Evolutionary conservation across 2,113 vertebrate species (phyloP), one percentile per base, ranked within the genome.

Genomic region (Eretmochelys imbricata): DNA sequence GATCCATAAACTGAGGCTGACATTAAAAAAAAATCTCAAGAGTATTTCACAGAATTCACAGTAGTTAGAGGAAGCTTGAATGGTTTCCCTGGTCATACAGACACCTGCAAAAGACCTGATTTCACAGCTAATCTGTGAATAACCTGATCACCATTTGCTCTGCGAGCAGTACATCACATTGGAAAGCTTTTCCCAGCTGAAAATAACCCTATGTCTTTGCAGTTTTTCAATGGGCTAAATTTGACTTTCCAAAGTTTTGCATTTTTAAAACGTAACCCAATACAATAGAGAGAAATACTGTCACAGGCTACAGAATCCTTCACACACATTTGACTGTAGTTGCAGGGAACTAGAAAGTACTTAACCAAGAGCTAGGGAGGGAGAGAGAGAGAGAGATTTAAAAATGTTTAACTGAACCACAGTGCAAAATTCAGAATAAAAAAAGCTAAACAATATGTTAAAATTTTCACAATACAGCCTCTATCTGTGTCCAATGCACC

Each of bases 401-500:
- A 19, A 72, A 69, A 53, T 29, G 24, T 24, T 79, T 81, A 84
- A 13, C 59, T 79, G 50, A 54, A 91, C 87, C 69, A 82, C 48
- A 53, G 10, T 79, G 11, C 62, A 46, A 22, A 46, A 27, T 90
- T 53, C 49, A 50, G 50, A 19, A 81, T 91, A 81, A 51, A 83
- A 90, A 90, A 54, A 13, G 38, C 75, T 35, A 9, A 35, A 38
- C 0, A 1, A 51, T 76, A 91, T 49, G 54, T 90, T 49, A 7
- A 76, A 88, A 42, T 93, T 94, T 85, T 93, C 88, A 94, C 59
- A 93, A 89, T 38, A 75, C 50, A 42, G 50, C 31, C 93, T 24
- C 78, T 85, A 1, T 51, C 81, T 85, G 76, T 75, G 89, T 82
- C 75, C 59, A 90, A 84, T 91, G 54, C 10, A 87, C 50, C 82